These are phyloP conservation scores for Siniperca chuatsi DNA, from an alignment of 2,113 vertebrate species.

Conservation along the genomic window DNA sequence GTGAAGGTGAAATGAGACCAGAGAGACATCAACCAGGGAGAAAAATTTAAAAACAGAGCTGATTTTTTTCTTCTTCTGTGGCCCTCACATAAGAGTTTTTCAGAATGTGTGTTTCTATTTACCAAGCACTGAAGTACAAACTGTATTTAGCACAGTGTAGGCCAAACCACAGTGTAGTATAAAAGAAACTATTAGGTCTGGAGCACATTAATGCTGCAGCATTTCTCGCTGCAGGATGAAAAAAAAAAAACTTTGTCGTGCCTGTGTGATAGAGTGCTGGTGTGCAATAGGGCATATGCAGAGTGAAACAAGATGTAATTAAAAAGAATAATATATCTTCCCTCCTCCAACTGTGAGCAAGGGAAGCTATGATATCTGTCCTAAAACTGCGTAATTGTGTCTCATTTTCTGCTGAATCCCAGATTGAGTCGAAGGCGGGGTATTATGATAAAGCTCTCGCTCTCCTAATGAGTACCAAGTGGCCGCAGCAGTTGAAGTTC, in stretches of 20 bases:
- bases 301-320: conserved; percentile 74
- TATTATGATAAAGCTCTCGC: conserved; percentile 64
- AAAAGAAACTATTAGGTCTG: conserved; percentile 39
- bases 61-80: neutral
- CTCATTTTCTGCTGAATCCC: conserved; percentile 71
- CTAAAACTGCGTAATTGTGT: conserved; percentile 57
- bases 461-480: conserved; percentile 62
- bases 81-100: neutral
- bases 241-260: conserved; percentile 1
- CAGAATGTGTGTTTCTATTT: conserved; percentile 28
- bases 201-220: conserved; percentile 30
- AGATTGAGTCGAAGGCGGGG: conserved; percentile 54
- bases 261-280: conserved; percentile 51
- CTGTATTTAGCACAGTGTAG: conserved; percentile 11
- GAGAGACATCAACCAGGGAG: neutral
- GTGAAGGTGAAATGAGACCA: conserved; percentile 46
- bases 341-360: conserved; percentile 61
- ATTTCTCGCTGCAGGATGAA: conserved; percentile 11
- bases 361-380: conserved; percentile 58
- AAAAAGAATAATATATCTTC: conserved; percentile 77
- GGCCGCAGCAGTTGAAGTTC: conserved; percentile 20
- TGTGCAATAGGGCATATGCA: conserved; percentile 53
- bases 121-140: conserved; percentile 19
- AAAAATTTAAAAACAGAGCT: neutral
- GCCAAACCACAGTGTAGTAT: conserved; percentile 14